A percentile compares a stretch with the other conserved stretches of the same genome.
These are phyloP conservation scores for Donacobius atricapilla DNA, from an alignment of 2,113 vertebrate genomes.

Conservation along the genomic window DNA sequence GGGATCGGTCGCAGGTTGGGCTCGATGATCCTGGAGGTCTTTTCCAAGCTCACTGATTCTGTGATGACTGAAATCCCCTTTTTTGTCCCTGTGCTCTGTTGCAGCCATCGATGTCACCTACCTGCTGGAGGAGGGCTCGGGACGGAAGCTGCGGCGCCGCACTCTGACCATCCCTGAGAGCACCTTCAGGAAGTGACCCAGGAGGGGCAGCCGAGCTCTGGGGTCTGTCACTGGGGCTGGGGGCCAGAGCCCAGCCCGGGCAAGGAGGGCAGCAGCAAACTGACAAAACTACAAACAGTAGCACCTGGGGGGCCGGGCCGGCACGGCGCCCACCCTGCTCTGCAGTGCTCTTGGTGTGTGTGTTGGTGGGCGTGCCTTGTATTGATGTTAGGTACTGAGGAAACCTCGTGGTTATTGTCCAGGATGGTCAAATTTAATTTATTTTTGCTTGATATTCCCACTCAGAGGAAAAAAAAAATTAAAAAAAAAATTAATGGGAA, in stretches of 20 bases:
- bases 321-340: conserved; percentile 2
- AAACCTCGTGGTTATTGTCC: conserved; percentile 66
- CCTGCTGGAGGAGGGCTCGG: conserved; percentile 92
- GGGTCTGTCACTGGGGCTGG: conserved; percentile 38
- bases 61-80: rapidly evolving
- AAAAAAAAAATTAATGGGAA: neutral
- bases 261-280: conserved; percentile 40
- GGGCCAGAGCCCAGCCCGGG: conserved; percentile 27
- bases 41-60: rapidly evolving
- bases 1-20: rapidly evolving
- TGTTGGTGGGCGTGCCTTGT: conserved; percentile 66
- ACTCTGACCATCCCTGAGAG: conserved; percentile 87
- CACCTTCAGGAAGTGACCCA: conserved; percentile 86
- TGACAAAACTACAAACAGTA: conserved; percentile 51
- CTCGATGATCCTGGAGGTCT: neutral
- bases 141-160: conserved; percentile 87
- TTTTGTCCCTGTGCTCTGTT: neutral
- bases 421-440: conserved; percentile 61
- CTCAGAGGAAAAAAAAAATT: conserved; percentile 13
- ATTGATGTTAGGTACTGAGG: conserved; percentile 74
- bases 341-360: conserved; percentile 56
- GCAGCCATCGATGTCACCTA: conserved; percentile 98
- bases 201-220: neutral
- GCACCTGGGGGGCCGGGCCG: conserved; percentile 44
- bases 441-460: conserved; percentile 65